Evolutionary conservation across 2,797 vertebrate species (phyloP), one percentile per base, ranked within the genome.

Genomic region (Anguilla pacifica): DNA sequence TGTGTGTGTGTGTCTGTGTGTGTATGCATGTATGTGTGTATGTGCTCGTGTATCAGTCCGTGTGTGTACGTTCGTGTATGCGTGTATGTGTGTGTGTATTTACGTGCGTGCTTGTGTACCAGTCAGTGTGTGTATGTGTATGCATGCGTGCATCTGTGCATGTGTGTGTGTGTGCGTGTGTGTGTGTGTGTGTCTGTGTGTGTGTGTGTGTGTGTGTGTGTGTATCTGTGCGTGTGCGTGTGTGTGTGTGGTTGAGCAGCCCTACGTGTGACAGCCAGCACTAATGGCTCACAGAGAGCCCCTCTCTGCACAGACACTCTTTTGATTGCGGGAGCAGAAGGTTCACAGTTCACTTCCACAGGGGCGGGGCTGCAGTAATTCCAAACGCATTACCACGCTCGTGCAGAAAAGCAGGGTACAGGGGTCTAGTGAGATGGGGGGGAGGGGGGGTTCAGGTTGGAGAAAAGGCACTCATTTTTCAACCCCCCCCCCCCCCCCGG

Each of bases 311-410:
- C 39, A 81, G 77, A 49, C 77, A 46, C 77, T 81, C 43, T 2
- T 49, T 43, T 81, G 77, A 81, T 81, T 46, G 77, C 74, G 2
- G 19, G 39, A 46, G 4, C 2, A 46, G 39, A 9, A 43, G 6
- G 77, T 39, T 11, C 77, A 22, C 39, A 81, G 77, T 46, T 81
- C 77, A 46, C 86, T n/a, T 86, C 55, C 70, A 79, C 70, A 86
- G 28, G 31, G 85, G 85, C 28, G 74, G 51, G 53, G 74, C 72
- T 25, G 70, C 86, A 77, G 74, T 57, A 86, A 79, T 86, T 53
- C 72, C 85, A 86, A 57, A 59, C 70, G 51, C 55, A 84, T 61
- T 61, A 84, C 35, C 83, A 61, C 43, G 53, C 51, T 86, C 53
- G 70, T 6, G 4, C 70, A 55, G 51, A 31, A 53, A 59, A 39